Evolutionary conservation across 2,113 vertebrate genomes (phyloP).

Genomic region (Pteruthius melanotis): DNA sequence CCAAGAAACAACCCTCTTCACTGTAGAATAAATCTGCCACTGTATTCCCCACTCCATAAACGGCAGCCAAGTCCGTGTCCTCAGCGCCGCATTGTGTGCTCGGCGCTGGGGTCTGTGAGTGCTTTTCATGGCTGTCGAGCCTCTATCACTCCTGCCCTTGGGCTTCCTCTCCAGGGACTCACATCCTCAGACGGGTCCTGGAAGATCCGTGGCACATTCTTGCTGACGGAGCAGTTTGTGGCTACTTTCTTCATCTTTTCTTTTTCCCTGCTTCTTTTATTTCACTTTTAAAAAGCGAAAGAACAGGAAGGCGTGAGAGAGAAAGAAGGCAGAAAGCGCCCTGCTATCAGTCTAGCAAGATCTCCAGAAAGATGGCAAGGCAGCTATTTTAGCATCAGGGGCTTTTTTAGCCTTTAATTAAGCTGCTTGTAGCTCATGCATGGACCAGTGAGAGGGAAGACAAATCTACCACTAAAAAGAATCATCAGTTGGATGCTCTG

Average conservation of each 20-base stretch:
- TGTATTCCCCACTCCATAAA: constrained; percentile 47
- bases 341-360: neutral
- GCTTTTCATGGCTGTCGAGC: constrained; percentile 15
- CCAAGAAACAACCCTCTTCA: constrained; percentile 34
- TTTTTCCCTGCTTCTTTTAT: neutral
- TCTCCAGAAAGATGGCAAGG: neutral
- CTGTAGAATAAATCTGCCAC: constrained; percentile 60
- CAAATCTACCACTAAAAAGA: neutral
- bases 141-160: neutral
- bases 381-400: neutral
- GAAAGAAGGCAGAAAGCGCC: neutral
- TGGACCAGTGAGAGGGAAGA: neutral
- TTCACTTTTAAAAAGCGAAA: neutral
- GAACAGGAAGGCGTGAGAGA: neutral
- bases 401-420: constrained; percentile 7
- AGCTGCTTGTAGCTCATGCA: neutral
- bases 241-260: neutral
- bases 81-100: constrained; percentile 9
- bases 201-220: neutral
- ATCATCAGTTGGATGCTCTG: neutral
- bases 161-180: neutral
- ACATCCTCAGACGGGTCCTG: neutral
- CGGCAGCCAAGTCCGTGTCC: constrained; percentile 39
- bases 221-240: neutral
- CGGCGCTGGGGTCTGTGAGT: neutral